Percentiles rank a stretch among this genome's conserved stretches.
Evolutionary conservation across 2,113 vertebrate species (phyloP).

Genomic region (Gavia stellata): DNA sequence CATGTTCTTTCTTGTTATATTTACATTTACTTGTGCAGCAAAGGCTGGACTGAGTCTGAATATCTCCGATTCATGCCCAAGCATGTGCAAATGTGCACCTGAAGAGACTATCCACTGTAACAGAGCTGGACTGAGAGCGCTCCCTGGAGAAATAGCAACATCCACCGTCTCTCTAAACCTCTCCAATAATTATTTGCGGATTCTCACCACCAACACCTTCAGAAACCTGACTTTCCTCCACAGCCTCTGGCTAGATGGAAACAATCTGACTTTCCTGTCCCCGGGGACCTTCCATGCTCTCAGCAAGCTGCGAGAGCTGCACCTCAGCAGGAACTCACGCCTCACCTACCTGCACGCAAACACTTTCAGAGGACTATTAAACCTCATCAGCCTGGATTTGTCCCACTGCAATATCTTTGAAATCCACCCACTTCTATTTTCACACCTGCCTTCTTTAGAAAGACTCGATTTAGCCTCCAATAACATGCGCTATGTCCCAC

Average conservation of each 20-base stretch:
- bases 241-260: slow-evolving; percentile 61
- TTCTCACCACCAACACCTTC: slow-evolving; percentile 45
- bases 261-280: slow-evolving; percentile 65
- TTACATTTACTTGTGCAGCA: not conserved
- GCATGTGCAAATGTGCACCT: slow-evolving; percentile 42
- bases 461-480: slow-evolving; percentile 54
- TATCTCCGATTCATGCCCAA: slow-evolving; percentile 25
- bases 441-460: slow-evolving; percentile 52
- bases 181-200: slow-evolving; percentile 51
- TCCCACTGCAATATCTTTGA: slow-evolving; percentile 65
- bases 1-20: slow-evolving; percentile 18
- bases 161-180: slow-evolving; percentile 52
- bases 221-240: slow-evolving; percentile 57
- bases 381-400: slow-evolving; percentile 61
- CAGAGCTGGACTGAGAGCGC: slow-evolving; percentile 34
- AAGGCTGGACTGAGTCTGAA: not conserved
- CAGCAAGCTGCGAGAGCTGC: slow-evolving; percentile 43
- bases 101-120: slow-evolving; percentile 37
- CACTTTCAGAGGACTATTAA: slow-evolving; percentile 58
- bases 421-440: slow-evolving; percentile 65
- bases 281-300: slow-evolving; percentile 57
- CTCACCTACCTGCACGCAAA: slow-evolving; percentile 60
- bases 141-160: slow-evolving; percentile 49
- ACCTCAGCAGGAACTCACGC: slow-evolving; percentile 57
- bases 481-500: slow-evolving; percentile 55